Conservation (phyloP, 2,797 vertebrate genomes). For the Leptoclinus maculatus region DNA sequence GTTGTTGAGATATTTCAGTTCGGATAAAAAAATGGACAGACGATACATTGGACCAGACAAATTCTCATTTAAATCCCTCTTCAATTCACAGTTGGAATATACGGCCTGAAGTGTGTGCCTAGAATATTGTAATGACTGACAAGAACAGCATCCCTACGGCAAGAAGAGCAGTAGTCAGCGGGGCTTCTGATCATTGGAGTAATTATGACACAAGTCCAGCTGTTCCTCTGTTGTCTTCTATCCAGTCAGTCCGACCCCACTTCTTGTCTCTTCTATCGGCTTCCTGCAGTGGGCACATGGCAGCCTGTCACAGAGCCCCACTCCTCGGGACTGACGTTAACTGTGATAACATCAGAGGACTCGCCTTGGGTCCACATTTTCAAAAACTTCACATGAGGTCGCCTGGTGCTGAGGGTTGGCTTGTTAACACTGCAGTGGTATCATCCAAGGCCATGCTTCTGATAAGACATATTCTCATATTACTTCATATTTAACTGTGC, state of each 20-base stretch:
- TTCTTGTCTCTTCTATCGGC: constrained; percentile 31
- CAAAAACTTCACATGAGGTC: constrained; percentile 17
- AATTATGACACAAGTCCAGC: constrained; percentile 51
- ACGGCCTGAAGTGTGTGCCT: not conserved
- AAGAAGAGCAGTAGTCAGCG: constrained; percentile 25
- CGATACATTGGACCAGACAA: not conserved
- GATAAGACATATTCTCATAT: not conserved
- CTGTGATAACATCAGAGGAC: constrained; percentile 40
- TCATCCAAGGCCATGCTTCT: not conserved
- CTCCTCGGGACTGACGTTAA: constrained; percentile 37
- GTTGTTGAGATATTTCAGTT: not conserved
- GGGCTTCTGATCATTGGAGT: constrained; percentile 25
- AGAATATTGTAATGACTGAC: not conserved
- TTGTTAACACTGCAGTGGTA: not conserved
- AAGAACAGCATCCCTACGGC: constrained; percentile 2
- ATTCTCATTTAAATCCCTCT: not conserved
- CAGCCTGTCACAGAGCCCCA: constrained; percentile 24
- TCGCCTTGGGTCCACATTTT: constrained; percentile 14
- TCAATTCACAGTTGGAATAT: not conserved
- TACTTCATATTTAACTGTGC: not conserved
- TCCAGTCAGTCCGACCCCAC: constrained; percentile 20
- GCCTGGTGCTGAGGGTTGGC: not conserved
- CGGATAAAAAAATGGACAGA: not conserved
- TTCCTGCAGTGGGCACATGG: constrained; percentile 26
- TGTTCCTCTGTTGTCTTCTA: constrained; percentile 39